Evolutionary conservation across 2,113 vertebrate genomes (phyloP).

Genomic region (Dicrurus megarhynchus): DNA sequence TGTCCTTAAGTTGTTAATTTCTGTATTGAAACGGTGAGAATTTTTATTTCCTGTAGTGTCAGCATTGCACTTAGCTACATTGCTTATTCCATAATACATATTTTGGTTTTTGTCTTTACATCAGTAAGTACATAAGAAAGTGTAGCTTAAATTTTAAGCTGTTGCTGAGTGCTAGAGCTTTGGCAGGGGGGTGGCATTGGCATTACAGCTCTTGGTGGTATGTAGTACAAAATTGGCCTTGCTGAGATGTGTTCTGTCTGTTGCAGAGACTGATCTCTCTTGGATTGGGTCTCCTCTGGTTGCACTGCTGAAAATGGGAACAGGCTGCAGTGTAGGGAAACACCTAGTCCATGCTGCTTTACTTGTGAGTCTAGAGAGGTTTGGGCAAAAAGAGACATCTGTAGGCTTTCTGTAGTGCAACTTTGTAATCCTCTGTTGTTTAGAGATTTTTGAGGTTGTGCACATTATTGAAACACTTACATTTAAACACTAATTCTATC

Average conservation of each 20-base stretch:
- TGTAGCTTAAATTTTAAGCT: background rate
- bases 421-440: background rate
- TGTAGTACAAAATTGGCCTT: background rate
- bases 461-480: background rate
- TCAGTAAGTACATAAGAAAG: background rate
- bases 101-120: background rate
- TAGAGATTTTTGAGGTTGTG: background rate
- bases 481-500: background rate
- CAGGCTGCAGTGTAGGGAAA: background rate
- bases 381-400: background rate
- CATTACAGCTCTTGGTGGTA: background rate
- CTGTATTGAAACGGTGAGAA: background rate
- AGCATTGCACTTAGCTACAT: background rate
- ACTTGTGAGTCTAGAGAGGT: background rate
- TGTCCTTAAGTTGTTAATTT: background rate
- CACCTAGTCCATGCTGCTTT: accelerated
- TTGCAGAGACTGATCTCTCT: background rate
- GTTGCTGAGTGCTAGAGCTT: background rate
- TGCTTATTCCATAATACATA: background rate
- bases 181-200: background rate
- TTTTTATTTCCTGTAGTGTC: background rate
- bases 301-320: background rate
- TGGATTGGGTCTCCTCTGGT: background rate
- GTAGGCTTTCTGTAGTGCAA: background rate
- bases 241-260: background rate